Percentiles rank a stretch among this genome's conserved stretches.
These are phyloP conservation scores for Epinephelus lanceolatus DNA, from an alignment of 2,113 vertebrate species.

Conservation along the genomic window DNA sequence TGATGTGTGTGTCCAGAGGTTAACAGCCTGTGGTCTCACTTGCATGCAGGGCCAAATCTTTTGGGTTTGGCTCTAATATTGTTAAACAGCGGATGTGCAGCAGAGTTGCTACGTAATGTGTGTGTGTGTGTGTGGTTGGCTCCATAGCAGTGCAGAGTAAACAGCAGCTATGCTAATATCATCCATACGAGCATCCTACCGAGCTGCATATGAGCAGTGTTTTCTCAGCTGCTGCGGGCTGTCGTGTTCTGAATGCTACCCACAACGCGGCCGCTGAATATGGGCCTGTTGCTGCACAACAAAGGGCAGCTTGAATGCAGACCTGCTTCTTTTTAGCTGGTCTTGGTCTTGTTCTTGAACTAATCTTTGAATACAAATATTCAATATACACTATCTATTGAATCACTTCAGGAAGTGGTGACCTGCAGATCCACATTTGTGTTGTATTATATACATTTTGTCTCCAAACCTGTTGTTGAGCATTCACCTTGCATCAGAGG, in stretches of 20 bases:
- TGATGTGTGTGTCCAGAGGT: slow-evolving; percentile 50
- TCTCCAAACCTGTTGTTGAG: too few species aligned
- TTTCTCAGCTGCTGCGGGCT: slow-evolving; percentile 77
- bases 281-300: slow-evolving; percentile 55
- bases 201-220: slow-evolving; percentile 68
- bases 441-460: too few species aligned
- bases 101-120: slow-evolving; percentile 52
- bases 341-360: background rate
- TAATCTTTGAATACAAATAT: slow-evolving; percentile 7
- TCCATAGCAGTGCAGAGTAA: slow-evolving; percentile 70
- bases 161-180: slow-evolving; percentile 77
- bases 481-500: too few species aligned
- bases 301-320: slow-evolving; percentile 47
- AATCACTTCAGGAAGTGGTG: background rate
- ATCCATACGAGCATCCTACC: slow-evolving; percentile 58
- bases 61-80: slow-evolving; percentile 72
- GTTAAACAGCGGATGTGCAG: slow-evolving; percentile 63
- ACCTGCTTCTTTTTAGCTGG: background rate
- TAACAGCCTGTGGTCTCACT: slow-evolving; percentile 67
- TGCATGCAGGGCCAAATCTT: slow-evolving; percentile 59
- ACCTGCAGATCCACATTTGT: background rate
- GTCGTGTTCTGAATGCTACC: slow-evolving; percentile 45
- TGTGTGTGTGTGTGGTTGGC: slow-evolving; percentile 43
- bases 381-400: background rate
- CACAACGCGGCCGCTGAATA: slow-evolving; percentile 53